A percentile compares a stretch with the other conserved stretches of the same genome.
Conservation (phyloP, 2,888 invertebrate genomes). For the Eristalis tenax region DNA sequence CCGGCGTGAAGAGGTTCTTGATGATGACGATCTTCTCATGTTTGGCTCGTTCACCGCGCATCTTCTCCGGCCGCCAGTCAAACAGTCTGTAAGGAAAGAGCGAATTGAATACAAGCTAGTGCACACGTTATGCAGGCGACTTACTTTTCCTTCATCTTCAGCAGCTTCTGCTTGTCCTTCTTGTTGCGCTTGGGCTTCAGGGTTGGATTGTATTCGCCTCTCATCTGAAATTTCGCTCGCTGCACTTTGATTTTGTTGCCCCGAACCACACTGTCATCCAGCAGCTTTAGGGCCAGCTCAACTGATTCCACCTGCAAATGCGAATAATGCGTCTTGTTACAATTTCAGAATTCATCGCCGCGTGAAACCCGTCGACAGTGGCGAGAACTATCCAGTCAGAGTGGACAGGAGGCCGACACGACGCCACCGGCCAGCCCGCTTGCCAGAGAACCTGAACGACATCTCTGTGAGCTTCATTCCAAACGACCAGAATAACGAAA, state of each 20-base stretch:
- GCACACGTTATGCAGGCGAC: conserved; percentile 33
- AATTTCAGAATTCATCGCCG: conserved; percentile 62
- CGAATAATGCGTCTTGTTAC: conserved; percentile 47
- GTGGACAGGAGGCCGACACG: conserved; percentile 15
- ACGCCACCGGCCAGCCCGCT: conserved; percentile 33
- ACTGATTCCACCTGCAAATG: conserved; percentile 91
- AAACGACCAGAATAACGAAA: conserved; percentile 53
- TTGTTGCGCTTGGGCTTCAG: conserved; percentile 95
- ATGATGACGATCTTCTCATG: conserved; percentile 95
- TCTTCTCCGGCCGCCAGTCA: conserved; percentile 97
- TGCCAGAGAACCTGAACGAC: conserved; percentile 33
- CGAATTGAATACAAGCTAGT: neutral
- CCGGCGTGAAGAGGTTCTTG: conserved; percentile 94
- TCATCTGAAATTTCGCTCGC: conserved; percentile 95
- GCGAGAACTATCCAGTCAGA: conserved; percentile 55
- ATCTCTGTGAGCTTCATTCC: conserved; percentile 51
- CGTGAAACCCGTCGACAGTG: conserved; percentile 58
- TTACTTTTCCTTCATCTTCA: conserved; percentile 95
- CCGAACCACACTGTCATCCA: conserved; percentile 92
- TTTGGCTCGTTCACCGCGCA: conserved; percentile 91
- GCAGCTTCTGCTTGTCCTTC: conserved; percentile 94
- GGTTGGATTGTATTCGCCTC: conserved; percentile 95
- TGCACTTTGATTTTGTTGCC: conserved; percentile 93
- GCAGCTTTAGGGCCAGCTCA: conserved; percentile 92
- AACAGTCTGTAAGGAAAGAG: conserved; percentile 85